Conservation (phyloP, 2,113 vertebrate genomes). For the Urocynchramus pylzowi region DNA sequence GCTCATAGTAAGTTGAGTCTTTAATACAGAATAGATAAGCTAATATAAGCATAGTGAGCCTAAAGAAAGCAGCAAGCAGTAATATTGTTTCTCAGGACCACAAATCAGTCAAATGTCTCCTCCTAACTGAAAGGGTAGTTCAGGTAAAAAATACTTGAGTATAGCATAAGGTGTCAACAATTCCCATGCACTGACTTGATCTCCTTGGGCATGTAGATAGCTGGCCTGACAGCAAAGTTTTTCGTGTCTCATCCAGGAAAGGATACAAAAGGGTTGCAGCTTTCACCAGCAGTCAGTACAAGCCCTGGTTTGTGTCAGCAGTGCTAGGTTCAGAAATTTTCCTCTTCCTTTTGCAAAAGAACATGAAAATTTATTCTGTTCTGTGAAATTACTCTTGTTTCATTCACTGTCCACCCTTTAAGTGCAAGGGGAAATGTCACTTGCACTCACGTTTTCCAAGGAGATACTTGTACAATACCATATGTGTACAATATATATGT, state of each 20-base stretch:
- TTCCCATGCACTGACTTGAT: not conserved
- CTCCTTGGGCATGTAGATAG: not conserved
- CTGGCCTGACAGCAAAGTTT: not conserved
- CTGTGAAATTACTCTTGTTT: not conserved
- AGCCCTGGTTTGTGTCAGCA: not conserved
- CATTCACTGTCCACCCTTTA: not conserved
- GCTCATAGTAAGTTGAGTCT: not conserved
- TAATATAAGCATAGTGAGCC: not conserved
- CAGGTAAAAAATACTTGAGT: not conserved
- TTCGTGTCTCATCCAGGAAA: not conserved
- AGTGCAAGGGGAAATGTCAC: not conserved
- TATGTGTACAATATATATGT: too few relatives aligned
- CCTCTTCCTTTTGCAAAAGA: not conserved
- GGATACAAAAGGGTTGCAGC: not conserved
- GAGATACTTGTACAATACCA: not conserved
- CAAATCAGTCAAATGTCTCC: not conserved
- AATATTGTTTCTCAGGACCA: not conserved
- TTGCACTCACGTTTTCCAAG: not conserved
- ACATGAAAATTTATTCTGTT: not conserved
- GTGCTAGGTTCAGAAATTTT: not conserved
- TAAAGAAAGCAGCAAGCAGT: not conserved
- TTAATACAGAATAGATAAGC: not conserved
- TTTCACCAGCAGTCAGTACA: not conserved
- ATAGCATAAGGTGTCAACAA: rapidly evolving
- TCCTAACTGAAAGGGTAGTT: not conserved